Conservation (phyloP, 1,140 invertebrate genomes). For the Parapsyche elsis region DNA sequence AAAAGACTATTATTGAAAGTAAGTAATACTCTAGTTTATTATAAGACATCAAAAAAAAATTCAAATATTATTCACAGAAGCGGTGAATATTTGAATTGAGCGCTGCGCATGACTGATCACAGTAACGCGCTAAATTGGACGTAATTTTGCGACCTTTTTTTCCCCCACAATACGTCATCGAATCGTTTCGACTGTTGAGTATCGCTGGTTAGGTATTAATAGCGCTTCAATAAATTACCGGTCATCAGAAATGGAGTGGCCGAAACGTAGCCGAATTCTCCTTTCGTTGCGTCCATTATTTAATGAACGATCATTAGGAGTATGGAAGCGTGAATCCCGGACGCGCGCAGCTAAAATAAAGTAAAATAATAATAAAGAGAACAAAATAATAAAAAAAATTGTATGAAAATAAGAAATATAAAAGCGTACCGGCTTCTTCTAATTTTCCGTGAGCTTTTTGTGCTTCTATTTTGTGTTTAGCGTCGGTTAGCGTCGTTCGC, state of each 20-base stretch:
- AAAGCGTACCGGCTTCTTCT: background rate
- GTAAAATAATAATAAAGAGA: background rate
- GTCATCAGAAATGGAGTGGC: conserved; percentile 32
- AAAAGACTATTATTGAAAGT: no score
- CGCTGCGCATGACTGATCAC: no score
- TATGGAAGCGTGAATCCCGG: conserved; percentile 35
- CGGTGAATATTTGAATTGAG: no score
- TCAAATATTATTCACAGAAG: no score
- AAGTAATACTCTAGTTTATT: no score
- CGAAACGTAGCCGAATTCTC: conserved; percentile 26
- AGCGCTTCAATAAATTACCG: conserved; percentile 37
- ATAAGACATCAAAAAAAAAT: no score
- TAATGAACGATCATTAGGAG: conserved; percentile 41
- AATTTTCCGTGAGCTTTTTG: background rate
- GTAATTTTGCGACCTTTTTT: no score
- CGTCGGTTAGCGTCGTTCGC: background rate
- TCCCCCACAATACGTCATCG: no score
- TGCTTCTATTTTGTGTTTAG: background rate
- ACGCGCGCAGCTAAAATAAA: background rate
- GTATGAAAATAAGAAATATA: background rate
- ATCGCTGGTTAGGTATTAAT: conserved; percentile 34
- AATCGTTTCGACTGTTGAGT: background rate
- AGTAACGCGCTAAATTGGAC: no score
- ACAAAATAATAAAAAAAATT: background rate
- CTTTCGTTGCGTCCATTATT: conserved; percentile 29